Evolutionary conservation across 2,797 vertebrate genomes (phyloP).

Genomic region (Myotis planiceps): DNA sequence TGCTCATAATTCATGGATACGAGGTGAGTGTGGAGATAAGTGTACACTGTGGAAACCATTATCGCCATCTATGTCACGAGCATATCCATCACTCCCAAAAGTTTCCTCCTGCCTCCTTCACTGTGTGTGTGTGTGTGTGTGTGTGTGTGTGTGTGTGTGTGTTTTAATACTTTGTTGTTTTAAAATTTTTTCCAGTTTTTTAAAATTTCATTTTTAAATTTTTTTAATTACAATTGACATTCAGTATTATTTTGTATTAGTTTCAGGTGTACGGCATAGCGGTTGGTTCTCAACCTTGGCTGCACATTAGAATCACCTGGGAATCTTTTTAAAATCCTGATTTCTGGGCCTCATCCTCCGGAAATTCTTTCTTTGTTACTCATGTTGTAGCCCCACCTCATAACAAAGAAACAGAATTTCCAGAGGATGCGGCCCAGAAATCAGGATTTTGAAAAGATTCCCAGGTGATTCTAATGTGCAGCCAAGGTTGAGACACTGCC

Average conservation of each 20-base stretch:
- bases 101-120: neutral
- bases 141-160: neutral
- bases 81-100: neutral
- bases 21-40: neutral
- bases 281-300: too few relatives aligned
- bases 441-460: too few relatives aligned
- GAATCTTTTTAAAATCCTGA: too few relatives aligned
- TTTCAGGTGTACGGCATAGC: neutral
- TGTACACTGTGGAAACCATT: neutral
- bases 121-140: neutral
- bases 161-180: neutral
- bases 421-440: too few relatives aligned
- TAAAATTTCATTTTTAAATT: neutral
- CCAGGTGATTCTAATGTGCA: too few relatives aligned
- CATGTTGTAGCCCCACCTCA: too few relatives aligned
- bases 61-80: neutral
- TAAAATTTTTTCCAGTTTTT: neutral
- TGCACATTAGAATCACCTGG: too few relatives aligned
- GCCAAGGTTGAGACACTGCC: too few relatives aligned
- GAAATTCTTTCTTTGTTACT: too few relatives aligned
- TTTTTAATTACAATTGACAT: neutral
- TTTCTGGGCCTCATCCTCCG: too few relatives aligned
- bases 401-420: too few relatives aligned
- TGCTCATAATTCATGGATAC: rapidly evolving
- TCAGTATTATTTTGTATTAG: neutral